These are phyloP conservation scores for Enoplosus armatus DNA, from an alignment of 2,797 vertebrate genomes.

Conservation along the genomic window DNA sequence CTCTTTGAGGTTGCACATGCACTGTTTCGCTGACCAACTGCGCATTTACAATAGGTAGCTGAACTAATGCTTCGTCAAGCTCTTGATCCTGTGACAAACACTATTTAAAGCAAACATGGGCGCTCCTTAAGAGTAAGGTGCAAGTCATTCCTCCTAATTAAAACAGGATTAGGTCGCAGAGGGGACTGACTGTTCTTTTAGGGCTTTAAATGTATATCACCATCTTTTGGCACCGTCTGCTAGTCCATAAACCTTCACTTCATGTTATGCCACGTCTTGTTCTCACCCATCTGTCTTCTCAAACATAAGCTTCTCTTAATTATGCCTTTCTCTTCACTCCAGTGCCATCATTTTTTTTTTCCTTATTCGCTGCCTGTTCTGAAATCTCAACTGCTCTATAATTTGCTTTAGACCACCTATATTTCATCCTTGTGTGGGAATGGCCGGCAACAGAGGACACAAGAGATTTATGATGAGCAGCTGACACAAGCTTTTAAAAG, in stretches of 20 bases:
- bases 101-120: conserved; percentile 40
- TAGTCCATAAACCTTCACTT: conserved; percentile 34
- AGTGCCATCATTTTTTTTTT: conserved; percentile 9
- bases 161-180: conserved; percentile 25
- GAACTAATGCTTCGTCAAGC: conserved; percentile 1
- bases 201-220: conserved; percentile 33
- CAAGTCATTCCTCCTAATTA: conserved; percentile 43
- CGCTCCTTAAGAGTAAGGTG: neutral
- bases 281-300: conserved; percentile 45
- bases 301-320: conserved; percentile 43
- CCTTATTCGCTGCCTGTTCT: conserved; percentile 31
- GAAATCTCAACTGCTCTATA: conserved; percentile 43
- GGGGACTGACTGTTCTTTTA: conserved; percentile 23
- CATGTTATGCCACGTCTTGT: conserved; percentile 27
- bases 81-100: conserved; percentile 22
- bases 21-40: conserved; percentile 12
- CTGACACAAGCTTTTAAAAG: conserved; percentile 48
- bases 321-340: conserved; percentile 27
- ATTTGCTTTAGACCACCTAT: conserved; percentile 34
- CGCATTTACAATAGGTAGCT: conserved; percentile 32
- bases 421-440: conserved; percentile 37
- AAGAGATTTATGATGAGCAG: conserved; percentile 62
- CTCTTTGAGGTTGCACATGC: neutral
- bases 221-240: conserved; percentile 31
- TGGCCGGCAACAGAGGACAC: conserved; percentile 32